phyloP scores from a whole-genome alignment of 2,797 vertebrate species.

The Notamacropus eugenii region DNA sequence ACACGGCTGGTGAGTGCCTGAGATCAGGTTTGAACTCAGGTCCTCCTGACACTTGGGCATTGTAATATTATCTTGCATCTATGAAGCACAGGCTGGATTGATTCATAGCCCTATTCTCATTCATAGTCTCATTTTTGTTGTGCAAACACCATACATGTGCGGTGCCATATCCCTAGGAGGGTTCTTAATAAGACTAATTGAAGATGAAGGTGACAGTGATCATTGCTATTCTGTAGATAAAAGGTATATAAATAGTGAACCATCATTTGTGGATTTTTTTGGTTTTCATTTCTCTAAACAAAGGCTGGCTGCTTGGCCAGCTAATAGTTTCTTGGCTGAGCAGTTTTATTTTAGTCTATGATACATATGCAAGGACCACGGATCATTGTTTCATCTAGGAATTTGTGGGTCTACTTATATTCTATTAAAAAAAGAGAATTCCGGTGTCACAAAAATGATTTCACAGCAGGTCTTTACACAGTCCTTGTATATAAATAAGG shows the following conservation, averaged over 20 bases:
- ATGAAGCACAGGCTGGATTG: neutral
- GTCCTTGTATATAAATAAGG: neutral
- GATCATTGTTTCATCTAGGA: neutral
- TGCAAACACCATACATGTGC: neutral
- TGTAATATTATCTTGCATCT: neutral
- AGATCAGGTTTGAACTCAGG: neutral
- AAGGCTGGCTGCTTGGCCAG: slow-evolving; percentile 4
- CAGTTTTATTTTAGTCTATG: slow-evolving; percentile 28
- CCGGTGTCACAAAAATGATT: neutral
- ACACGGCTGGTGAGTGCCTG: neutral
- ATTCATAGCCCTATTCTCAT: neutral
- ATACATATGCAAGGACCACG: neutral
- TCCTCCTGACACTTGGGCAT: neutral
- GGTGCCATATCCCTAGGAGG: neutral
- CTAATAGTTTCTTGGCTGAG: neutral
- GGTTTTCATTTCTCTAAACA: slow-evolving; percentile 1
- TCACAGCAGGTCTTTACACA: neutral
- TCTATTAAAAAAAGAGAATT: slow-evolving; percentile 14
- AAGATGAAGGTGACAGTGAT: neutral
- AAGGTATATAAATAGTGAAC: neutral
- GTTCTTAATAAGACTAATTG: slow-evolving; percentile 18
- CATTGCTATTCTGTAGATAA: slow-evolving; percentile 32
- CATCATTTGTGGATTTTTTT: neutral
- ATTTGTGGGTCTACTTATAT: neutral
- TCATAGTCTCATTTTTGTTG: neutral